A percentile compares a stretch with the other conserved stretches of the same genome.
phyloP scores from a whole-genome alignment of 2,888 invertebrate species.

The Hoplodrina blanda region DNA sequence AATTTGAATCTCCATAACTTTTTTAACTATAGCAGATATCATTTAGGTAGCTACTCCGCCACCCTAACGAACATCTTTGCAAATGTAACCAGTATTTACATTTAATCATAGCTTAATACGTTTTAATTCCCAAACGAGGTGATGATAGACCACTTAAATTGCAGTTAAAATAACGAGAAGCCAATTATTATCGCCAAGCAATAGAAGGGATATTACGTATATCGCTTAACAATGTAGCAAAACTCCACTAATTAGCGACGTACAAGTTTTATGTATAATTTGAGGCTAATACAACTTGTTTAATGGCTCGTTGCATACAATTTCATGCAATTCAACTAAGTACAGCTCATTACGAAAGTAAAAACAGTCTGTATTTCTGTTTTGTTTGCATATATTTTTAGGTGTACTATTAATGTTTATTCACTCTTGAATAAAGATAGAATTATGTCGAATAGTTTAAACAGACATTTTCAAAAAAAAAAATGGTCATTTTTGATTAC shows the following conservation, averaged over 20 bases:
- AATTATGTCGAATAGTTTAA: neutral
- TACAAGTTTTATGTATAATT: constrained; percentile 67
- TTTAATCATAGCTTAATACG: constrained; percentile 43
- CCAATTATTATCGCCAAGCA: constrained; percentile 61
- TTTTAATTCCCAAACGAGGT: constrained; percentile 55
- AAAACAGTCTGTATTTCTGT: constrained; percentile 48
- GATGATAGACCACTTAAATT: constrained; percentile 58
- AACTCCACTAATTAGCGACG: constrained; percentile 67
- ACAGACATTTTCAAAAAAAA: neutral
- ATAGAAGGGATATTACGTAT: constrained; percentile 62
- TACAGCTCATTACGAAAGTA: constrained; percentile 60
- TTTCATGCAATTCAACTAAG: constrained; percentile 69
- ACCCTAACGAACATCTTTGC: constrained; percentile 6
- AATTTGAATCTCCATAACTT: neutral
- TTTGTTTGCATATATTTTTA: constrained; percentile 30
- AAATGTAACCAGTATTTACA: constrained; percentile 22
- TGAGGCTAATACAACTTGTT: constrained; percentile 66
- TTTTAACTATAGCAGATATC: neutral
- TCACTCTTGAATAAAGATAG: neutral
- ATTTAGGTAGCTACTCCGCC: neutral
- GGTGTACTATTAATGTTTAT: neutral
- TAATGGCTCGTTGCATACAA: constrained; percentile 68
- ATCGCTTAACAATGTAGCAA: constrained; percentile 67
- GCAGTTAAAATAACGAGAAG: constrained; percentile 58
- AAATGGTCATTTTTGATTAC: constrained; percentile 3